Percentiles rank a stretch among this genome's conserved stretches.
Evolutionary conservation across 2,797 vertebrate genomes (phyloP).

Genomic region (Acanthis flammea): DNA sequence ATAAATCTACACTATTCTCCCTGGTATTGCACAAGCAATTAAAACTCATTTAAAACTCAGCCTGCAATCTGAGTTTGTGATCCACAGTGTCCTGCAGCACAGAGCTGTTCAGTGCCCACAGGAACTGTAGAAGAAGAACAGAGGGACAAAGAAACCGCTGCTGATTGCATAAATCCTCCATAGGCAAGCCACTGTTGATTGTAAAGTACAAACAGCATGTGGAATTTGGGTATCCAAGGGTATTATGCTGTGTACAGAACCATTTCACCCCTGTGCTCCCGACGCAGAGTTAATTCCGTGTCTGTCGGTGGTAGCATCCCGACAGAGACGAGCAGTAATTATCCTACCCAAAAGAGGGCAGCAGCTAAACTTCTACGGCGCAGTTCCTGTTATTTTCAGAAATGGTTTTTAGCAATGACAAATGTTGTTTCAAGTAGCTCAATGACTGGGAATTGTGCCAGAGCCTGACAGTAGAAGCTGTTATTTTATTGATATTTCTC

Average conservation of each 20-base stretch:
- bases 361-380: not conserved
- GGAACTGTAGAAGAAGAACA: not conserved
- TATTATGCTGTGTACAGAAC: not conserved
- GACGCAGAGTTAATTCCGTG: rapidly evolving
- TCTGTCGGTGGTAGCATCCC: not conserved
- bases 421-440: conserved; percentile 32
- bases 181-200: not conserved
- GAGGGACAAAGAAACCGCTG: not conserved
- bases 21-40: not conserved
- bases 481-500: conserved; percentile 35
- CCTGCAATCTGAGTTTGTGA: not conserved
- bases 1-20: not conserved
- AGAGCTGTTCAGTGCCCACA: not conserved
- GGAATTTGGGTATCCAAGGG: not conserved
- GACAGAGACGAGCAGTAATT: not conserved
- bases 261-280: not conserved
- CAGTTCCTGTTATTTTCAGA: not conserved
- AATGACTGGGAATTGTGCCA: conserved; percentile 37
- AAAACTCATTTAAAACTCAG: not conserved
- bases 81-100: not conserved
- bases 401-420: not conserved
- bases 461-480: not conserved
- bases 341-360: conserved; percentile 52
- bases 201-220: not conserved
- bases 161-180: not conserved